A percentile compares a stretch with the other conserved stretches of the same genome.
These are phyloP conservation scores for Pelmatolapia mariae DNA, from an alignment of 2,113 vertebrate genomes.

Conservation along the genomic window DNA sequence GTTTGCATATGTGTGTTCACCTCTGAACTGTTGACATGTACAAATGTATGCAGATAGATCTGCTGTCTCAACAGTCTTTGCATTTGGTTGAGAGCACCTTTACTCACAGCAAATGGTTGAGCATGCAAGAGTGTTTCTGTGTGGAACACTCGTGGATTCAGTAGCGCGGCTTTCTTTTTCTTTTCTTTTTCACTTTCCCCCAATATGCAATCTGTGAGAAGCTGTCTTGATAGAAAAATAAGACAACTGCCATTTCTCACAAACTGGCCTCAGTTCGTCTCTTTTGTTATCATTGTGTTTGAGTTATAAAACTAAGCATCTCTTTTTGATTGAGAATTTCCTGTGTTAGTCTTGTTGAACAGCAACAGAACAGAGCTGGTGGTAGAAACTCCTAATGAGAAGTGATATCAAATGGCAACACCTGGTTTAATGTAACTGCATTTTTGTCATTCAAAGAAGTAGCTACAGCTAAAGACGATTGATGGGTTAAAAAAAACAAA, in stretches of 20 bases:
- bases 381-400: not conserved
- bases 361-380: not conserved
- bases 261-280: not conserved
- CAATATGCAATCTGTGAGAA: conserved; percentile 57
- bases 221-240: conserved; percentile 1
- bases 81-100: conserved; percentile 29
- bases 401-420: not conserved
- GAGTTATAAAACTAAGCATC: not conserved
- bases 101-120: conserved; percentile 27
- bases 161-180: conserved; percentile 46
- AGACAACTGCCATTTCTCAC: not conserved
- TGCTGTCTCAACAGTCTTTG: not conserved
- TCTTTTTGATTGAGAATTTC: not conserved
- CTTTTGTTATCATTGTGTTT: not conserved
- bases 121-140: conserved; percentile 46
- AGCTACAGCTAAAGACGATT: fast-evolving
- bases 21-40: conserved; percentile 35
- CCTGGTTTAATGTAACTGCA: not conserved
- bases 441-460: not conserved
- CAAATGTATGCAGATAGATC: conserved; percentile 20
- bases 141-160: conserved; percentile 11
- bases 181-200: not conserved
- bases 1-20: conserved; percentile 38
- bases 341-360: not conserved
- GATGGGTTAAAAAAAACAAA: not conserved